A percentile compares a stretch with the other conserved stretches of the same genome.
Evolutionary conservation across 2,797 vertebrate species (phyloP).

Genomic region (Clarias fuscus): DNA sequence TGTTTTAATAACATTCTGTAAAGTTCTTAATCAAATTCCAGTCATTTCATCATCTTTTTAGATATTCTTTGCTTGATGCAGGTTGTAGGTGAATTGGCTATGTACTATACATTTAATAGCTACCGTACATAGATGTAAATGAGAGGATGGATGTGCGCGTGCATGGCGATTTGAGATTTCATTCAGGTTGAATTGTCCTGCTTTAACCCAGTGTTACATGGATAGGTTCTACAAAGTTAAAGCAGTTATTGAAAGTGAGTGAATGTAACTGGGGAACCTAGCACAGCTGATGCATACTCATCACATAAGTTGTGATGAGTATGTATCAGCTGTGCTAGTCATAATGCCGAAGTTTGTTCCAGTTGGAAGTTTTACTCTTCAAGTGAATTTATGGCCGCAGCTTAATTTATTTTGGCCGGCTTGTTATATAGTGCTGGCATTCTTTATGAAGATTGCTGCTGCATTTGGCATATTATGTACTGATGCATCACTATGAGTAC

Average conservation of each 20-base stretch:
- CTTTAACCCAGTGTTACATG: background rate
- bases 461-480: slow-evolving; percentile 31
- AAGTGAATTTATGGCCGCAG: slow-evolving; percentile 21
- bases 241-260: background rate
- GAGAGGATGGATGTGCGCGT: background rate
- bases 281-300: too few relatives aligned
- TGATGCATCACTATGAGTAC: background rate
- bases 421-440: slow-evolving; percentile 26
- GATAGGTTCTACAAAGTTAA: background rate
- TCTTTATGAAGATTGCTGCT: slow-evolving; percentile 17
- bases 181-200: background rate
- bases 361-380: slow-evolving; percentile 32
- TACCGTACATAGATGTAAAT: background rate
- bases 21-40: too few relatives aligned
- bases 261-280: slow-evolving; percentile 5
- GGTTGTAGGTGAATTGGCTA: background rate
- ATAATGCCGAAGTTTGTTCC: slow-evolving; percentile 36
- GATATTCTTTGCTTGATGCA: too few relatives aligned
- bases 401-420: slow-evolving; percentile 31
- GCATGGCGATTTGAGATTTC: background rate
- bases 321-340: slow-evolving; percentile 29
- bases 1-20: too few relatives aligned
- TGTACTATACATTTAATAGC: too few relatives aligned
- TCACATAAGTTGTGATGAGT: too few relatives aligned
- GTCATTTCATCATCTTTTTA: too few relatives aligned